These are phyloP conservation scores for Odiellus spinosus DNA, from an alignment of 2,888 invertebrate genomes.

Conservation along the genomic window DNA sequence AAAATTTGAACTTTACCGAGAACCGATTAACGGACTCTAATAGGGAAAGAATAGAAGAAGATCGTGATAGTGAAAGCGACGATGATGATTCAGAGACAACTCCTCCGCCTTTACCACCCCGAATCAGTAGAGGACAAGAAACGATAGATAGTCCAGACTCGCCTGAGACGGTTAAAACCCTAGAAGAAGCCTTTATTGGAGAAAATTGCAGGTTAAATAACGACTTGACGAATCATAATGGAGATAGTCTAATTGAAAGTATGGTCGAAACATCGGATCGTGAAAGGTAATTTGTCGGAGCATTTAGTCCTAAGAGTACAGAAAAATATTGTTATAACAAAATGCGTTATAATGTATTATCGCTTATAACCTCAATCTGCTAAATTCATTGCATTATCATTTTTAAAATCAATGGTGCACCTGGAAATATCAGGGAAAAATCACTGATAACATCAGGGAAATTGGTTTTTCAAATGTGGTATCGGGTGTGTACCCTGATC, in stretches of 20 bases:
- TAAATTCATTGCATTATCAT: too few relatives aligned
- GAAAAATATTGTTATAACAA: background rate
- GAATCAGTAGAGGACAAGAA: slow-evolving; percentile 5
- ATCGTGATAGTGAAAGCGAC: background rate
- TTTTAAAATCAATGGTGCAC: too few relatives aligned
- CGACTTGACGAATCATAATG: background rate
- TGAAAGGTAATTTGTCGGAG: background rate
- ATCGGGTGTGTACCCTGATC: too few relatives aligned
- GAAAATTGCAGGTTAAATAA: too few relatives aligned
- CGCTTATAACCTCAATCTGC: too few relatives aligned
- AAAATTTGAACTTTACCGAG: background rate
- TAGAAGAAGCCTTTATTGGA: too few relatives aligned
- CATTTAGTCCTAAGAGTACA: background rate
- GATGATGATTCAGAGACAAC: slow-evolving; percentile 2
- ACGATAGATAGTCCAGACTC: background rate
- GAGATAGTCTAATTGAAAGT: background rate
- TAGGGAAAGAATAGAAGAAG: background rate
- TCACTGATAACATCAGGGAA: too few relatives aligned
- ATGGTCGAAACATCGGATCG: background rate
- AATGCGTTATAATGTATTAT: too few relatives aligned
- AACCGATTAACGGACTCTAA: background rate
- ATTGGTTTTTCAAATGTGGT: too few relatives aligned
- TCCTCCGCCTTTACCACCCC: slow-evolving; percentile 14
- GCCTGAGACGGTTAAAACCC: too few relatives aligned
- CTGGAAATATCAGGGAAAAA: too few relatives aligned